Evolutionary conservation across 2,888 invertebrate species (phyloP).

Genomic region (Oxytorus armatus): DNA sequence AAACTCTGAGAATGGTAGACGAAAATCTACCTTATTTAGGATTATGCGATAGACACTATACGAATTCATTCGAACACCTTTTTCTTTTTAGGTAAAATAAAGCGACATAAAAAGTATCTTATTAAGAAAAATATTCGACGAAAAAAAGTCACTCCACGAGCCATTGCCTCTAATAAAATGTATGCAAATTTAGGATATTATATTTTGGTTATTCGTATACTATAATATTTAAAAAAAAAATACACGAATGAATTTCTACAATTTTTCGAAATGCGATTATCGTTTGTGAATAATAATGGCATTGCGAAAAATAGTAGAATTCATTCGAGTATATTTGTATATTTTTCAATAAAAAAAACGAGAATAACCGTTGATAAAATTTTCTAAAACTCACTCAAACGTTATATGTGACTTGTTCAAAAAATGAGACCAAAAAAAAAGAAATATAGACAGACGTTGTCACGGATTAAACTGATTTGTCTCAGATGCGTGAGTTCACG

Average conservation of each 20-base stretch:
- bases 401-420: conserved; percentile 3
- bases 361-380: conserved; percentile 22
- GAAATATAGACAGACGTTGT: conserved; percentile 17
- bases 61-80: conserved; percentile 9
- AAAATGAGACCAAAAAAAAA: conserved; percentile 24
- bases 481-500: conserved; percentile 49
- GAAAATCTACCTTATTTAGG: neutral
- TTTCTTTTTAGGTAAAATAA: no score
- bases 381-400: conserved; percentile 29
- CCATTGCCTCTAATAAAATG: no score
- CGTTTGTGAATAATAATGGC: no score
- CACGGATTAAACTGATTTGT: conserved; percentile 61
- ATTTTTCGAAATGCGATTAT: no score
- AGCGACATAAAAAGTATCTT: no score
- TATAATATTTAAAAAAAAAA: no score
- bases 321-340: conserved; percentile 20
- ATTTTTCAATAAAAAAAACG: neutral
- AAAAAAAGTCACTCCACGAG: no score
- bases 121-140: no score
- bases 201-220: no score
- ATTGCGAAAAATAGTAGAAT: neutral
- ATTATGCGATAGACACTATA: neutral
- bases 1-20: conserved; percentile 14
- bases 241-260: no score
- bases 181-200: no score